A percentile compares a stretch with the other conserved stretches of the same genome.
Conservation (phyloP, 2,888 invertebrate genomes). For the Xanthorhoe designata region DNA sequence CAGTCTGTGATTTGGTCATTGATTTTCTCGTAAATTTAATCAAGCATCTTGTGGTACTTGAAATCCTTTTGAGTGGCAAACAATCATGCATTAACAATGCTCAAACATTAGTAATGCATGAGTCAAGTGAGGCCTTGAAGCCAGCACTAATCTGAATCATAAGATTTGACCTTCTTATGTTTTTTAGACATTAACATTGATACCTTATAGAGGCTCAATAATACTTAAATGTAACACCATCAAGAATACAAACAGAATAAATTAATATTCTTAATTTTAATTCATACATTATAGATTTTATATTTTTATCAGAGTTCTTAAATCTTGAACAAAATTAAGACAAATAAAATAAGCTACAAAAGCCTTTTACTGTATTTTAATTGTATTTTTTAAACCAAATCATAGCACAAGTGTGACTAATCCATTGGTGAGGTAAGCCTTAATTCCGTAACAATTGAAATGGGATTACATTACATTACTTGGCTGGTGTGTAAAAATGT, state of each 20-base stretch:
- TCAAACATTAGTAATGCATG: slow-evolving; percentile 50
- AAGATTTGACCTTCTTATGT: slow-evolving; percentile 60
- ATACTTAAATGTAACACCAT: not conserved
- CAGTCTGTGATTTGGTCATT: not conserved
- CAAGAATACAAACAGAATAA: not conserved
- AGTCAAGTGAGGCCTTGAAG: slow-evolving; percentile 63
- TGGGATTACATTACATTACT: slow-evolving; percentile 37
- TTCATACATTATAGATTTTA: no score
- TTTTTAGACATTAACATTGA: slow-evolving; percentile 34
- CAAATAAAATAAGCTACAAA: no score
- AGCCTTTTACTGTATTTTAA: not conserved
- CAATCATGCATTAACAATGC: slow-evolving; percentile 43
- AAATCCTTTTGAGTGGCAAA: slow-evolving; percentile 28
- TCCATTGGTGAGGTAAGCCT: slow-evolving; percentile 25
- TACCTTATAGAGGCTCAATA: not conserved
- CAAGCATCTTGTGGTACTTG: slow-evolving; percentile 12
- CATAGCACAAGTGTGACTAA: not conserved
- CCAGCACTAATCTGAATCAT: slow-evolving; percentile 58
- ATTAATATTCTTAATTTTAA: no score
- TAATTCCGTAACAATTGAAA: slow-evolving; percentile 39
- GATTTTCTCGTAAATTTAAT: not conserved
- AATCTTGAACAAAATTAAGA: no score
- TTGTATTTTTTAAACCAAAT: not conserved
- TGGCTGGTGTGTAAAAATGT: slow-evolving; percentile 20
- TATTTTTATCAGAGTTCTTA: no score